phyloP scores from a whole-genome alignment of 1,140 invertebrate species.

The Brachionus manjavacas region DNA sequence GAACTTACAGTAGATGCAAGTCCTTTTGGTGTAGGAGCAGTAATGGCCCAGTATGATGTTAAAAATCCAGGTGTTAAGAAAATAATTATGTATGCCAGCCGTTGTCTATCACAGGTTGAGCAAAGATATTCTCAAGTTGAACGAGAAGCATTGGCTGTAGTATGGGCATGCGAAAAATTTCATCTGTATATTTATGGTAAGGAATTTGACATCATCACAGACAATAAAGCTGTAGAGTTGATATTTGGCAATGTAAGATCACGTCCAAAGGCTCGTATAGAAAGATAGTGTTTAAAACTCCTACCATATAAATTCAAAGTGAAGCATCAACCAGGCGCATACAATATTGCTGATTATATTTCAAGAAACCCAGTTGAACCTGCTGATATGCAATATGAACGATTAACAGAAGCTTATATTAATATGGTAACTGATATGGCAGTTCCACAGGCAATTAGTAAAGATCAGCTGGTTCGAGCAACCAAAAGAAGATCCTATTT shows the following conservation, averaged over 20 bases:
- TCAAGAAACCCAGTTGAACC: background rate
- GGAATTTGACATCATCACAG: conserved; percentile 9
- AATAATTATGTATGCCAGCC: conserved; percentile 49
- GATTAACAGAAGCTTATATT: background rate
- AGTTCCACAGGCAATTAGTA: background rate
- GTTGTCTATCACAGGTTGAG: conserved; percentile 44
- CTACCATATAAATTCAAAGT: background rate
- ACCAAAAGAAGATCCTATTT: background rate
- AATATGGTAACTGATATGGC: background rate
- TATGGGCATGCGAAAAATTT: background rate
- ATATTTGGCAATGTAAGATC: background rate
- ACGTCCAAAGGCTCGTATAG: background rate
- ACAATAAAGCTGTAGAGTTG: background rate
- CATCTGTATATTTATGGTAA: background rate
- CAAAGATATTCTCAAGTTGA: conserved; percentile 45
- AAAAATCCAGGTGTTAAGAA: background rate
- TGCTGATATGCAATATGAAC: background rate
- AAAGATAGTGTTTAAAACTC: background rate
- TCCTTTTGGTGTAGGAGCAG: conserved; percentile 56
- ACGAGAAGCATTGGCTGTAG: conserved; percentile 39
- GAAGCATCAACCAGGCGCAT: background rate
- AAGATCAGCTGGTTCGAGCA: background rate
- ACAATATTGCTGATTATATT: background rate
- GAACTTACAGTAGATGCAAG: conserved; percentile 46
- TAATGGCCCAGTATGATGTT: conserved; percentile 52